These are phyloP conservation scores for Leptothorax acervorum DNA, from an alignment of 2,888 invertebrate species.

Conservation along the genomic window DNA sequence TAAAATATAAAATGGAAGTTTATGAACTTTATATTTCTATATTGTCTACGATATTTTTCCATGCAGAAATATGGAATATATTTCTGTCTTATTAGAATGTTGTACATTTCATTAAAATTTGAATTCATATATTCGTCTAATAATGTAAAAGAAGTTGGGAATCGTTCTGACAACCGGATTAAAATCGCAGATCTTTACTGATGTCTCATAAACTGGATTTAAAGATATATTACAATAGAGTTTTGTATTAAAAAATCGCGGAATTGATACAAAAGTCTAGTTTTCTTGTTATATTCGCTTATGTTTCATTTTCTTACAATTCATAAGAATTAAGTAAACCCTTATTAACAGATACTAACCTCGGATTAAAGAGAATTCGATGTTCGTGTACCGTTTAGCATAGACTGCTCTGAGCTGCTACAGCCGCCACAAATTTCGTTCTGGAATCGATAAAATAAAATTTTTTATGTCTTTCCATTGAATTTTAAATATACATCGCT, in stretches of 20 bases:
- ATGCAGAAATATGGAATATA: not conserved
- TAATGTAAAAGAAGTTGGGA: not conserved
- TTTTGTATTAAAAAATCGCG: not conserved
- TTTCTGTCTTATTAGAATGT: not conserved
- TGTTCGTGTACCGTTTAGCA: conserved; percentile 81
- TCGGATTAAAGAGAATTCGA: conserved; percentile 82
- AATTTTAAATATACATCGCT: not conserved
- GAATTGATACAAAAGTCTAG: not conserved
- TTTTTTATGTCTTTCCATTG: not conserved
- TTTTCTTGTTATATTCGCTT: not conserved
- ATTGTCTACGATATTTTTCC: not conserved
- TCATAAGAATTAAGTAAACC: conserved; percentile 51
- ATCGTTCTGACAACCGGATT: not conserved
- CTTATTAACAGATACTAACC: conserved; percentile 79
- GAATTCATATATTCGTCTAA: not conserved
- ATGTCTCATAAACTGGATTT: not conserved
- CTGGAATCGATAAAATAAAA: conserved; percentile 65
- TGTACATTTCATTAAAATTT: not conserved
- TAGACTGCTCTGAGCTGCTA: conserved; percentile 80
- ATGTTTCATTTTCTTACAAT: not conserved
- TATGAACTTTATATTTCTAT: not conserved
- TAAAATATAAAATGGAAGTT: not conserved
- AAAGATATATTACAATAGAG: not conserved
- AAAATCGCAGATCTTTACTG: not conserved
- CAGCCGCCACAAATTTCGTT: conserved; percentile 77